A percentile compares a stretch with the other conserved stretches of the same genome.
phyloP scores from a whole-genome alignment of 1,140 invertebrate genomes.

The Aphis craccivora region DNA sequence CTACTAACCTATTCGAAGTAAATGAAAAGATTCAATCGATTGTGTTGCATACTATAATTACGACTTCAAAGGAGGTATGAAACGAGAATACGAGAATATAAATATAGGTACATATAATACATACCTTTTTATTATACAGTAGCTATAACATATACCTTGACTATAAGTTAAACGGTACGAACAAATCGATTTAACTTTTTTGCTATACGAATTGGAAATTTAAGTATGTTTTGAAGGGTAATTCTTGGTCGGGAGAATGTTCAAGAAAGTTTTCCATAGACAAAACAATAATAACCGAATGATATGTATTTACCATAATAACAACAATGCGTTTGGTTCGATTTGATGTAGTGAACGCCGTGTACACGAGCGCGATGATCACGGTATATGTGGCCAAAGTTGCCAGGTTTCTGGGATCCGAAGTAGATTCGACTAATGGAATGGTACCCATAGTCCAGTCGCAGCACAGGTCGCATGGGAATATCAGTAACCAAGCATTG shows the following conservation, averaged over 20 bases:
- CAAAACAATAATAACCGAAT: background rate
- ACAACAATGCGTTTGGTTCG: conserved; percentile 76
- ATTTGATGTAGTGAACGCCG: conserved; percentile 73
- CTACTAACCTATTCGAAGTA: background rate
- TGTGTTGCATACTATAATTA: background rate
- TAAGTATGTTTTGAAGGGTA: background rate
- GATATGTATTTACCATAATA: conserved; percentile 74
- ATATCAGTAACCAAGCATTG: conserved; percentile 88
- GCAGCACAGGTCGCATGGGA: conserved; percentile 90
- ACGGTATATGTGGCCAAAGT: conserved; percentile 77
- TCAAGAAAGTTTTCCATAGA: background rate
- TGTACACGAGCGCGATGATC: conserved; percentile 71
- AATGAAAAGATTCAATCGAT: background rate
- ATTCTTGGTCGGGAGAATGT: background rate
- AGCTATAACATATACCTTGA: background rate
- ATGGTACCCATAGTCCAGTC: conserved; percentile 99
- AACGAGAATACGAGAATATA: background rate
- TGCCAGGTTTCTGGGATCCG: conserved; percentile 84
- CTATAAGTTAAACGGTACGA: conserved; percentile 52
- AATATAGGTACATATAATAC: background rate
- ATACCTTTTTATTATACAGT: background rate
- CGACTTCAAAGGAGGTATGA: background rate
- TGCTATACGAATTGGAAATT: conserved; percentile 19
- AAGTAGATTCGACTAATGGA: conserved; percentile 80
- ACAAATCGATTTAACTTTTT: background rate